A percentile compares a stretch with the other conserved stretches of the same genome.
Conservation (phyloP, 2,113 vertebrate genomes). For the Bothrops jararaca region DNA sequence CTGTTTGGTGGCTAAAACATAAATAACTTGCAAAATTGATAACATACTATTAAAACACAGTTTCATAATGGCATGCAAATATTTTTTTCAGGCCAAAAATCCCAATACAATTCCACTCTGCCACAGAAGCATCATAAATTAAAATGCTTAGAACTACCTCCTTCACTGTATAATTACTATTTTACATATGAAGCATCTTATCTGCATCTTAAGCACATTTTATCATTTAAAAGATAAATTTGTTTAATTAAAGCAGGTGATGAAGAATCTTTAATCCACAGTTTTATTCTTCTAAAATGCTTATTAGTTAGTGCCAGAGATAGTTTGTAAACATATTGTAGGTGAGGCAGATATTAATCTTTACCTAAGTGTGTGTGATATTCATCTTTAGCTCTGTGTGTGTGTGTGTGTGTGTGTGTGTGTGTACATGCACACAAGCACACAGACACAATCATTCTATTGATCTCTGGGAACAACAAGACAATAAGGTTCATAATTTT, state of each 20-base stretch:
- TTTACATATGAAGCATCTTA: not conserved
- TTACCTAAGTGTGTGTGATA: too few species aligned
- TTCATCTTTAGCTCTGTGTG: too few species aligned
- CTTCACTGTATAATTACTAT: not conserved
- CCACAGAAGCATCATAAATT: not conserved
- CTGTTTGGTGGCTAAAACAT: constrained; percentile 48
- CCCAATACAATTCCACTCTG: not conserved
- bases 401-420: too few species aligned
- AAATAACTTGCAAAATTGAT: constrained; percentile 55
- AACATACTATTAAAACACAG: constrained; percentile 60
- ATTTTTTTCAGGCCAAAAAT: not conserved
- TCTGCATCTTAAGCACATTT: not conserved
- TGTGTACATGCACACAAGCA: not conserved
- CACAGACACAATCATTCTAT: not conserved
- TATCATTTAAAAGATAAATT: not conserved
- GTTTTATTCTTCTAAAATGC: not conserved
- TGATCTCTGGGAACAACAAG: not conserved
- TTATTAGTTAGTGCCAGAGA: not conserved
- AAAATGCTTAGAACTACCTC: not conserved
- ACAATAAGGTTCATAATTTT: not conserved
- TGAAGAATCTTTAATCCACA: not conserved
- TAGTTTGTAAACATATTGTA: not conserved
- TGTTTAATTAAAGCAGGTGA: not conserved
- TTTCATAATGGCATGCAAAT: not conserved
- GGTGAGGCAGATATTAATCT: too few species aligned